A percentile compares a stretch with the other conserved stretches of the same genome.
Evolutionary conservation across 2,797 vertebrate species (phyloP).

Genomic region (Hydrocynus forskahlii): DNA sequence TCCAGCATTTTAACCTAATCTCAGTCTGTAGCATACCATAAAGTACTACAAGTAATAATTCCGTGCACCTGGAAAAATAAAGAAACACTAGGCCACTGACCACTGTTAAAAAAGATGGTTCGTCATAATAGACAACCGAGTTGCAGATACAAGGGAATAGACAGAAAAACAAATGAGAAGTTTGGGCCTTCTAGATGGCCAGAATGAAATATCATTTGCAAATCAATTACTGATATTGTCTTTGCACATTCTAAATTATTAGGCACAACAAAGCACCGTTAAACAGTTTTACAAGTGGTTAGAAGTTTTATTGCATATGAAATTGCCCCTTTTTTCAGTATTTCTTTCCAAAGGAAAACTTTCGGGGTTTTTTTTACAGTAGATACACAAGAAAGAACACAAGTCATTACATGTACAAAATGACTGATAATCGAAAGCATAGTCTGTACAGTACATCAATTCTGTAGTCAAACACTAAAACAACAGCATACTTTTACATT

Average conservation of each 20-base stretch:
- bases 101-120: too few relatives aligned
- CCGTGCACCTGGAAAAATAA: too few relatives aligned
- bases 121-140: too few relatives aligned
- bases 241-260: background rate
- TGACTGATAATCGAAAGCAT: conserved; percentile 19
- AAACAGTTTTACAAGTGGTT: background rate
- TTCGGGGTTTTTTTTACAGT: background rate
- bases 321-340: background rate
- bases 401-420: background rate
- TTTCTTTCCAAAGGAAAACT: background rate
- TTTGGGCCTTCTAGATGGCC: too few relatives aligned
- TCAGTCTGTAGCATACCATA: too few relatives aligned
- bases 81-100: too few relatives aligned
- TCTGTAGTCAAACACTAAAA: background rate
- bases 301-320: background rate
- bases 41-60: too few relatives aligned
- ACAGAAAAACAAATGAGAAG: too few relatives aligned
- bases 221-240: too few relatives aligned
- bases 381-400: background rate
- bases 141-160: too few relatives aligned
- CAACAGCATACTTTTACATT: background rate
- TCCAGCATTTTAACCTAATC: too few relatives aligned
- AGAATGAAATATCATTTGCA: background rate
- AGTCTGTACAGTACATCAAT: background rate
- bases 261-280: background rate